phyloP scores from a whole-genome alignment of 2,797 vertebrate species.

The Nannoperca obscura region DNA sequence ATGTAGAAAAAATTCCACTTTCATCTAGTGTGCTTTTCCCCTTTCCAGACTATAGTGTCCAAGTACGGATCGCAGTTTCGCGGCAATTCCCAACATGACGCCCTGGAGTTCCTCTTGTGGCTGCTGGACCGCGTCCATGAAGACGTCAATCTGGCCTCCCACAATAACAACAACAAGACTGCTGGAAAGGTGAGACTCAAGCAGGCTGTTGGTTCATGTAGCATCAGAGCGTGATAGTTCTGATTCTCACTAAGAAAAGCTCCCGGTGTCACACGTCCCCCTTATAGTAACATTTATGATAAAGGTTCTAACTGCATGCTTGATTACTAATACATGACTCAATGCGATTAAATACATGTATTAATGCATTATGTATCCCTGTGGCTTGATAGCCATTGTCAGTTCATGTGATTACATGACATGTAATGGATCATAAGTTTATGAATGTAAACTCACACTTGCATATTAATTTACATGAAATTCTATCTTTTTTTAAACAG shows the following conservation, averaged over 20 bases:
- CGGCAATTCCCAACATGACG: slow-evolving; percentile 95
- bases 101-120: slow-evolving; percentile 97
- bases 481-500: not conserved
- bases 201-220: not conserved
- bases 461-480: not conserved
- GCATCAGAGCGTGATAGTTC: not conserved
- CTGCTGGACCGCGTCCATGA: slow-evolving; percentile 94
- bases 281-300: not conserved
- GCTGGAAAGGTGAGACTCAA: slow-evolving; percentile 82
- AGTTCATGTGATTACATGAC: slow-evolving; percentile 8
- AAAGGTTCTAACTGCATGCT: slow-evolving; percentile 18
- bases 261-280: not conserved
- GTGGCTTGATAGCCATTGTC: slow-evolving; percentile 20
- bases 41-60: slow-evolving; percentile 90
- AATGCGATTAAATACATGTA: slow-evolving; percentile 26
- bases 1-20: not conserved
- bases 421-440: slow-evolving; percentile 10
- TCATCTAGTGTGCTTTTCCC: slow-evolving; percentile 10
- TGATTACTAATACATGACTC: slow-evolving; percentile 38
- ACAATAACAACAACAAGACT: slow-evolving; percentile 80
- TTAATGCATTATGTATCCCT: slow-evolving; percentile 38
- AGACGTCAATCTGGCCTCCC: slow-evolving; percentile 87
- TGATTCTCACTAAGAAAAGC: not conserved
- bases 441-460: not conserved
- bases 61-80: slow-evolving; percentile 94